A percentile compares a stretch with the other conserved stretches of the same genome.
phyloP scores from a whole-genome alignment of 2,888 invertebrate genomes.

The Coronaproctus castanopsis region DNA sequence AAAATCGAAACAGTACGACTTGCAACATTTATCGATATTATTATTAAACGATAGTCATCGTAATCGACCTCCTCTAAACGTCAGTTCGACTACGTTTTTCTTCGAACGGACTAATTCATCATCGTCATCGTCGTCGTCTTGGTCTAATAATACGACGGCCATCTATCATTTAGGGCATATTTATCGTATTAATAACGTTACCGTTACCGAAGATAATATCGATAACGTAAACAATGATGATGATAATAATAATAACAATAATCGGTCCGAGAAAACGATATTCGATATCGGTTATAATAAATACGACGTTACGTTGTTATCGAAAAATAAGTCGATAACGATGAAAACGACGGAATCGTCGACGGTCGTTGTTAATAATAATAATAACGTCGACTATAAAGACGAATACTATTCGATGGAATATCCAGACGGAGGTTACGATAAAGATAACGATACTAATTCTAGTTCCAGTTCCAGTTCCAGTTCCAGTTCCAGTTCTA shows the following conservation, averaged over 20 bases:
- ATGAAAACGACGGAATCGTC: not conserved
- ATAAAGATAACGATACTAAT: too few species aligned
- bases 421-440: slow-evolving; percentile 4
- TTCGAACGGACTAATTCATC: not conserved
- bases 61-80: not conserved
- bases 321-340: too few species aligned
- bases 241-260: too few species aligned
- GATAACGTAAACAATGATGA: too few species aligned
- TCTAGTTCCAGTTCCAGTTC: too few species aligned
- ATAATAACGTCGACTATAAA: too few species aligned
- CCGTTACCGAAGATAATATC: not conserved
- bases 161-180: not conserved
- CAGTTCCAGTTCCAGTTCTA: slow-evolving; percentile 1
- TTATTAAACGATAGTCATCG: not conserved
- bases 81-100: not conserved
- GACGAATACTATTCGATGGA: slow-evolving; percentile 12
- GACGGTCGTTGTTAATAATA: not conserved
- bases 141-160: not conserved
- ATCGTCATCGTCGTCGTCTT: too few species aligned
- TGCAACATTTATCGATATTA: not conserved
- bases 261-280: too few species aligned
- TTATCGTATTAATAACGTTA: not conserved
- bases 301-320: too few species aligned
- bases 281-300: too few species aligned
- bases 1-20: slow-evolving; percentile 4